Conservation (phyloP, 2,888 invertebrate species). For the Hemicrepidius hirtus region DNA sequence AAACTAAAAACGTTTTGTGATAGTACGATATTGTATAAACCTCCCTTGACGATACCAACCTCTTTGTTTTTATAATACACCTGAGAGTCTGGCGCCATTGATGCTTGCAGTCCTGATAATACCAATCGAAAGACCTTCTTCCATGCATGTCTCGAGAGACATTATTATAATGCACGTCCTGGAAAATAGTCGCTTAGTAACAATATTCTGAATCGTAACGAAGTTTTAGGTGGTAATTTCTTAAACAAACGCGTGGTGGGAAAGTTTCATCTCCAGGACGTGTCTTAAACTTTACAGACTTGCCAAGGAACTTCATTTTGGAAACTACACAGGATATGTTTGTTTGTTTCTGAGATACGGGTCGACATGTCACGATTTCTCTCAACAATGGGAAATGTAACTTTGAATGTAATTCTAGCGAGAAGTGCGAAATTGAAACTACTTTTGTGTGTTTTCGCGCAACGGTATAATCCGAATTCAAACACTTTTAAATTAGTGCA, state of each 20-base stretch:
- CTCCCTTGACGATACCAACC: slow-evolving; percentile 19
- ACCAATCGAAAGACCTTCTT: slow-evolving; percentile 9
- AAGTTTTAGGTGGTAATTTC: slow-evolving; percentile 33
- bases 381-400: not conserved
- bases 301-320: not conserved
- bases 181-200: slow-evolving; percentile 28
- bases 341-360: slow-evolving; percentile 1
- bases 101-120: slow-evolving; percentile 38
- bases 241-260: slow-evolving; percentile 12
- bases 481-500: slow-evolving; percentile 2
- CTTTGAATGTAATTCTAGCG: slow-evolving; percentile 9
- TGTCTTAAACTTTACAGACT: slow-evolving; percentile 18
- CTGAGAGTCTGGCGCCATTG: slow-evolving; percentile 41
- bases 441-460: not conserved
- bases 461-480: not conserved
- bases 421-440: slow-evolving; percentile 20
- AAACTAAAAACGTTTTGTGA: slow-evolving; percentile 16
- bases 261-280: not conserved
- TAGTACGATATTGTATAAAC: slow-evolving; percentile 37
- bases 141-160: not conserved
- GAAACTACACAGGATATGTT: slow-evolving; percentile 6
- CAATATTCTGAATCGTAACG: slow-evolving; percentile 26
- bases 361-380: slow-evolving; percentile 9
- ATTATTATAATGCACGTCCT: slow-evolving; percentile 19
- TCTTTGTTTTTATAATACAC: slow-evolving; percentile 45